Conservation (phyloP, 2,113 vertebrate species). For the Chelonoidis abingdonii region DNA sequence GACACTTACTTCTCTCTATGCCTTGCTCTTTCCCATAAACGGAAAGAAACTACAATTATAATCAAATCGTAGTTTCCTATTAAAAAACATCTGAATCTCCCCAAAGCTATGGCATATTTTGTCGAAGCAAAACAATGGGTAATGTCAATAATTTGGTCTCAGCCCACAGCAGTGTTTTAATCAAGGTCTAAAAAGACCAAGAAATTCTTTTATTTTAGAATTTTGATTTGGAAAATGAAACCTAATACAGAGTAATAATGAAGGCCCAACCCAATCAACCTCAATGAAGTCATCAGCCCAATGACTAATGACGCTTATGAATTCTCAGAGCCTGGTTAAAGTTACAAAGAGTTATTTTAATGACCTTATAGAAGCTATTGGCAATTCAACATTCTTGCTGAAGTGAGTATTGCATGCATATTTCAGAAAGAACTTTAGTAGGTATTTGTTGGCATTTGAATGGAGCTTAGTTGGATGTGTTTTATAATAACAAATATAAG, state of each 20-base stretch:
- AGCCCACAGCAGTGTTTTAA: conserved; percentile 59
- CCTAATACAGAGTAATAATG: conserved; percentile 53
- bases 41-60: conserved; percentile 30
- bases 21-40: conserved; percentile 21
- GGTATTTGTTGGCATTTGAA: not conserved
- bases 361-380: conserved; percentile 45
- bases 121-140: conserved; percentile 41
- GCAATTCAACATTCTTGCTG: conserved; percentile 16
- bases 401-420: conserved; percentile 5
- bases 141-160: conserved; percentile 42
- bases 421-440: not conserved
- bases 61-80: conserved; percentile 49
- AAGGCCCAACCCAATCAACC: conserved; percentile 60
- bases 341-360: conserved; percentile 61
- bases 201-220: conserved; percentile 65
- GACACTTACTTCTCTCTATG: conserved; percentile 26
- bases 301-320: conserved; percentile 55
- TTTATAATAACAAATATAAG: not conserved
- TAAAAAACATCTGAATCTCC: conserved; percentile 35
- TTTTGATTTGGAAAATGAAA: conserved; percentile 64
- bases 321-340: conserved; percentile 64
- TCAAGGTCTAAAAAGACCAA: conserved; percentile 49
- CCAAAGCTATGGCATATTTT: conserved; percentile 49
- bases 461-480: not conserved
- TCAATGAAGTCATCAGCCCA: conserved; percentile 58